Evolutionary conservation across 2,797 vertebrate species (phyloP).

Genomic region (Sciurus carolinensis): DNA sequence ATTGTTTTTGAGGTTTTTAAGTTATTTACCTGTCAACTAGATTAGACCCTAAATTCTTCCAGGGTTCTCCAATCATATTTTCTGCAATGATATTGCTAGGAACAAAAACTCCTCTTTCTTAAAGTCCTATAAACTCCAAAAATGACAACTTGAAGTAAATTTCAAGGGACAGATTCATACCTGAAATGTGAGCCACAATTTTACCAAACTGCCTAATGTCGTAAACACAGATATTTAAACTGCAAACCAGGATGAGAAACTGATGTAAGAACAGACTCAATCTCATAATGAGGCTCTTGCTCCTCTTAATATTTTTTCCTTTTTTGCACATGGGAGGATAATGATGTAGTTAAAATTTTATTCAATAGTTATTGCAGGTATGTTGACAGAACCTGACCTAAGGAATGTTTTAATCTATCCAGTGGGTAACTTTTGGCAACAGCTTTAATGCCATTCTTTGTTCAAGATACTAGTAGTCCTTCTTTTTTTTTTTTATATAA

Average conservation of each 20-base stretch:
- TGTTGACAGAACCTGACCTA: background rate
- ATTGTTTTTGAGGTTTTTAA: background rate
- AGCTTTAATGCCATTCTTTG: background rate
- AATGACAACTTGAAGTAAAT: background rate
- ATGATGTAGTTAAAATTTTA: no score
- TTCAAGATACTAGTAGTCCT: background rate
- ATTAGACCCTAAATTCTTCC: background rate
- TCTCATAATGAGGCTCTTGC: no score
- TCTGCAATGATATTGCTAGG: no score
- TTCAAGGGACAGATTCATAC: no score
- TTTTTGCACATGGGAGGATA: no score
- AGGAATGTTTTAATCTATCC: background rate
- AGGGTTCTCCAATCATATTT: background rate
- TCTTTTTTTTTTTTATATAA: background rate
- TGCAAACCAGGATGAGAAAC: no score
- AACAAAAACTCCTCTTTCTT: background rate
- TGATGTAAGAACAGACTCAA: no score
- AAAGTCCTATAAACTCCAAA: background rate
- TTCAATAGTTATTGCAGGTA: no score
- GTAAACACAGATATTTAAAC: no score
- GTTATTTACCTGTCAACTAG: background rate
- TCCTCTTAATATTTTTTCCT: no score
- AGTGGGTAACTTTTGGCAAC: background rate
- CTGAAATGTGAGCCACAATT: no score
- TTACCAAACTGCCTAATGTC: no score